Conservation (phyloP, 2,113 vertebrate species). For the Corvus hawaiiensis region DNA sequence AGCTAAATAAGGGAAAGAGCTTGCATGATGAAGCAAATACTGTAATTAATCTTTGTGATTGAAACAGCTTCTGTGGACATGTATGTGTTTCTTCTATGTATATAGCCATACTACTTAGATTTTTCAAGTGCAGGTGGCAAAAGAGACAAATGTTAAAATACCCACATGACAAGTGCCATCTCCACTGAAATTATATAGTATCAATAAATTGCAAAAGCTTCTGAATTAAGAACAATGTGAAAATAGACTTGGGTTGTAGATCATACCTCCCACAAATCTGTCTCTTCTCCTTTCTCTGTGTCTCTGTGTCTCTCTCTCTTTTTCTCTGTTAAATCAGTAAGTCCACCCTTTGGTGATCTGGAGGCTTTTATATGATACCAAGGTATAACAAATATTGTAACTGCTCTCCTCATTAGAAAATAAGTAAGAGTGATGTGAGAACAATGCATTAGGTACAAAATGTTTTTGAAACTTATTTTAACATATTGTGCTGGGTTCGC, state of each 20-base stretch:
- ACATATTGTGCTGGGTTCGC: not conserved
- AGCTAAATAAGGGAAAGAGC: not conserved
- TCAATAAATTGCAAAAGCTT: not conserved
- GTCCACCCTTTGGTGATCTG: not conserved
- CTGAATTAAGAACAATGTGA: not conserved
- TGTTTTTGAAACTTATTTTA: not conserved
- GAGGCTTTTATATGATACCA: not conserved
- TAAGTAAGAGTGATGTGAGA: not conserved
- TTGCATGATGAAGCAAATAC: not conserved
- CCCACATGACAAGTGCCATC: not conserved
- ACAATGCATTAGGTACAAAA: not conserved
- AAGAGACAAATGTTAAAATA: not conserved
- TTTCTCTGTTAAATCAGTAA: not conserved
- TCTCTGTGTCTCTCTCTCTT: not conserved
- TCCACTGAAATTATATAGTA: not conserved
- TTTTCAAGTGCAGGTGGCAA: not conserved
- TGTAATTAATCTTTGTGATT: not conserved
- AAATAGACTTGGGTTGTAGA: not conserved
- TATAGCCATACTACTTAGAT: not conserved
- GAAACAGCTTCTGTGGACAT: not conserved
- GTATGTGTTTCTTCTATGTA: not conserved
- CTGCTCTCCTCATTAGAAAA: not conserved
- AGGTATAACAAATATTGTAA: not conserved
- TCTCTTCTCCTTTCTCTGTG: not conserved
- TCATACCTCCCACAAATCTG: not conserved